Conservation (phyloP, 1,140 invertebrate species). For the Zaprionus lachaisei region DNA sequence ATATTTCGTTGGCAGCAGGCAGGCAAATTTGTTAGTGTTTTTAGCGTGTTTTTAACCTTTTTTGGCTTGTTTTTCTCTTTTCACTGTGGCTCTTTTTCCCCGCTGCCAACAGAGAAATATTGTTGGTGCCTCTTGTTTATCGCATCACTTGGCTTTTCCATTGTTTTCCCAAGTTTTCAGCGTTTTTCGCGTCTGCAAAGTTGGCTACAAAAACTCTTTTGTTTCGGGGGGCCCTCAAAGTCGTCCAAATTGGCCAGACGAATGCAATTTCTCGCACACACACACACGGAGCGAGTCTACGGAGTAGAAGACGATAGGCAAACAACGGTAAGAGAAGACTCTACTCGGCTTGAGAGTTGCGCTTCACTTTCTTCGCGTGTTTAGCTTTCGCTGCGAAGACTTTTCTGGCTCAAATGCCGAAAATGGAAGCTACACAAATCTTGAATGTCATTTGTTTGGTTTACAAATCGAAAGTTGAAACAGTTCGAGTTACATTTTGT, state of each 20-base stretch:
- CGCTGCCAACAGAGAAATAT: conserved; percentile 15
- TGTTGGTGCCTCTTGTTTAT: conserved; percentile 51
- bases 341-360: conserved; percentile 10
- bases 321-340: conserved; percentile 31
- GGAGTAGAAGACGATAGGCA: conserved; percentile 8
- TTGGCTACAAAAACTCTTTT: conserved; percentile 47
- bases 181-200: conserved; percentile 57
- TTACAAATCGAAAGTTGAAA: neutral
- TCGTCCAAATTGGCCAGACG: conserved; percentile 51
- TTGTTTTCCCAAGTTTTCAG: conserved; percentile 50
- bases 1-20: conserved; percentile 51
- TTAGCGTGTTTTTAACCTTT: conserved; percentile 31
- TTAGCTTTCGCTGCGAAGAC: conserved; percentile 3
- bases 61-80: conserved; percentile 9
- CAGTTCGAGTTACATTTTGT: neutral
- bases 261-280: conserved; percentile 38
- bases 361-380: conserved; percentile 14
- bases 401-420: conserved; percentile 6
- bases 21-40: conserved; percentile 20
- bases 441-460: conserved; percentile 16
- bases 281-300: conserved; percentile 21
- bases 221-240: conserved; percentile 30
- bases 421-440: conserved; percentile 45
- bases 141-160: conserved; percentile 47
- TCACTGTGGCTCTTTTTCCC: neutral